phyloP scores from a whole-genome alignment of 1,140 invertebrate species.

The Drosophila micromelanica region DNA sequence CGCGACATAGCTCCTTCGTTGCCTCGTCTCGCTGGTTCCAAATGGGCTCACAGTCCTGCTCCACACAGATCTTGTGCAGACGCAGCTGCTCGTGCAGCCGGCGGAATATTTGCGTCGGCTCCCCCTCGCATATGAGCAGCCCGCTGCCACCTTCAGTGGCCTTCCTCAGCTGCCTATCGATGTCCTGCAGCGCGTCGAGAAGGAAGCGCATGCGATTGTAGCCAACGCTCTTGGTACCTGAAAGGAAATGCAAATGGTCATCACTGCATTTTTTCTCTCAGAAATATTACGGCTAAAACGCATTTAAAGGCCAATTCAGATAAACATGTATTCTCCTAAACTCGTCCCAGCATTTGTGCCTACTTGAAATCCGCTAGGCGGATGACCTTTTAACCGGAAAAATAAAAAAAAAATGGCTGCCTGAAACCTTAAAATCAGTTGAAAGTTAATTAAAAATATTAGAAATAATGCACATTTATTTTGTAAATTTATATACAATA shows the following conservation, averaged over 20 bases:
- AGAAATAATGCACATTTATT: too few species aligned
- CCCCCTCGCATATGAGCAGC: conserved; percentile 88
- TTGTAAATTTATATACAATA: too few species aligned
- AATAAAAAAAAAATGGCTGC: too few species aligned
- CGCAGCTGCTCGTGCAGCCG: conserved; percentile 86
- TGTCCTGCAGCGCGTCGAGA: conserved; percentile 89
- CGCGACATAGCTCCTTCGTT: conserved; percentile 86
- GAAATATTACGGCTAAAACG: not conserved
- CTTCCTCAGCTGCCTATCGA: conserved; percentile 87
- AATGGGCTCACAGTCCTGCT: conserved; percentile 90
- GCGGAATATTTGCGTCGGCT: conserved; percentile 87
- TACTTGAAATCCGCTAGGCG: too few species aligned
- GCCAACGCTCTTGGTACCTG: conserved; percentile 87
- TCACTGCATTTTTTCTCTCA: not conserved
- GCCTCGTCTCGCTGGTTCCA: conserved; percentile 88
- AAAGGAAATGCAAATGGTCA: not conserved
- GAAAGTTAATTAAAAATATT: too few species aligned
- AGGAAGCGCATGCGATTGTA: conserved; percentile 90
- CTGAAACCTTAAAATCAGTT: too few species aligned
- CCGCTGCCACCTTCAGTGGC: conserved; percentile 85
- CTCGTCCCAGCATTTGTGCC: too few species aligned
- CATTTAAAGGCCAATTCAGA: not conserved
- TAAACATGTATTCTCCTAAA: too few species aligned
- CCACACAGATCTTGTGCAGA: conserved; percentile 87
- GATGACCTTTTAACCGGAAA: too few species aligned